Conservation (phyloP, 1,140 invertebrate species). For the Platyscapa corneri region DNA sequence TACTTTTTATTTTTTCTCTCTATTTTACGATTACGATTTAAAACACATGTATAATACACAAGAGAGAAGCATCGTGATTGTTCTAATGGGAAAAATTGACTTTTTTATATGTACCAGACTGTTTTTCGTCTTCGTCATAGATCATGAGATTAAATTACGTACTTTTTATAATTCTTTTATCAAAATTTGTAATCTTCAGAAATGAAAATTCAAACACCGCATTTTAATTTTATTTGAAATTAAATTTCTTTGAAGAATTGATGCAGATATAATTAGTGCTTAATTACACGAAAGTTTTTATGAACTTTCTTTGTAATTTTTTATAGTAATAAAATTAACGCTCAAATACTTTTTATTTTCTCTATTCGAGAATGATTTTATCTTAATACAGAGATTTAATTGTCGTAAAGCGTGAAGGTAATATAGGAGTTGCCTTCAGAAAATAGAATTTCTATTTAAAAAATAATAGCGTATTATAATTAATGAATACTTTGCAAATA, state of each 20-base stretch:
- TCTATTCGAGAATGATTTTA: neutral
- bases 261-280: neutral
- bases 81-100: slow-evolving; percentile 5
- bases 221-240: neutral
- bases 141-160: neutral
- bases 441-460: neutral
- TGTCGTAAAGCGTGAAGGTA: neutral
- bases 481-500: neutral
- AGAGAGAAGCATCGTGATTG: neutral
- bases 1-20: neutral
- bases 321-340: neutral
- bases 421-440: neutral
- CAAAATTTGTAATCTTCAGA: neutral
- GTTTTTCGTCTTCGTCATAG: neutral
- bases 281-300: neutral
- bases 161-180: neutral
- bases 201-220: neutral
- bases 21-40: slow-evolving; percentile 16
- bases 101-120: slow-evolving; percentile 17
- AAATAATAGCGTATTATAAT: neutral
- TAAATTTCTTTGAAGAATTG: neutral
- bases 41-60: neutral
- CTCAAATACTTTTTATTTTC: neutral
- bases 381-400: neutral
- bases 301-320: neutral